These are phyloP conservation scores for Drosophila leonis DNA, from an alignment of 2,888 invertebrate species.

Conservation along the genomic window DNA sequence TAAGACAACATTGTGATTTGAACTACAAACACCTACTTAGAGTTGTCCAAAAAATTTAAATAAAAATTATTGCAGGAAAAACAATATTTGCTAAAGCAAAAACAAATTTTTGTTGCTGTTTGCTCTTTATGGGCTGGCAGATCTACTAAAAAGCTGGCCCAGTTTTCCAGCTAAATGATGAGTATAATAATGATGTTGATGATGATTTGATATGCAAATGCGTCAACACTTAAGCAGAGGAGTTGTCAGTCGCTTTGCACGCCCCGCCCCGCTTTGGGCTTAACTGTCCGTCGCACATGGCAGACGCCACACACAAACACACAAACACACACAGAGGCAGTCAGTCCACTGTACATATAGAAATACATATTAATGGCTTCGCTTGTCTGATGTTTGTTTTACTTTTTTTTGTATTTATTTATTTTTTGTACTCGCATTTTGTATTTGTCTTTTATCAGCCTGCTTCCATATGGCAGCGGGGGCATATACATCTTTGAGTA, in stretches of 20 bases:
- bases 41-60: background rate
- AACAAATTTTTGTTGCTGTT: slow-evolving; percentile 7
- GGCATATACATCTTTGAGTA: slow-evolving; percentile 14
- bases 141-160: slow-evolving; percentile 37
- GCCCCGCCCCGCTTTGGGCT: slow-evolving; percentile 17
- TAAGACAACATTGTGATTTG: slow-evolving; percentile 7
- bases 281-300: slow-evolving; percentile 29
- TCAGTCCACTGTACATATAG: slow-evolving; percentile 15
- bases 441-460: slow-evolving; percentile 54
- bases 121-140: slow-evolving; percentile 28
- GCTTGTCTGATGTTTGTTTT: slow-evolving; percentile 44
- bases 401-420: slow-evolving; percentile 16
- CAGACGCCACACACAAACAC: slow-evolving; percentile 13
- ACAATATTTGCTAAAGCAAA: slow-evolving; percentile 9
- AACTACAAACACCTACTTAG: background rate
- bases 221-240: slow-evolving; percentile 26
- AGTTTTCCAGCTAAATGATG: slow-evolving; percentile 28
- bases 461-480: slow-evolving; percentile 60
- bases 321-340: background rate
- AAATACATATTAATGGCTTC: slow-evolving; percentile 65
- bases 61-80: slow-evolving; percentile 10
- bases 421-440: slow-evolving; percentile 43
- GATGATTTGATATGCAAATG: slow-evolving; percentile 67
- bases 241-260: slow-evolving; percentile 8
- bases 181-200: slow-evolving; percentile 8